Conservation (phyloP, 2,113 vertebrate genomes). For the Uria lomvia region DNA sequence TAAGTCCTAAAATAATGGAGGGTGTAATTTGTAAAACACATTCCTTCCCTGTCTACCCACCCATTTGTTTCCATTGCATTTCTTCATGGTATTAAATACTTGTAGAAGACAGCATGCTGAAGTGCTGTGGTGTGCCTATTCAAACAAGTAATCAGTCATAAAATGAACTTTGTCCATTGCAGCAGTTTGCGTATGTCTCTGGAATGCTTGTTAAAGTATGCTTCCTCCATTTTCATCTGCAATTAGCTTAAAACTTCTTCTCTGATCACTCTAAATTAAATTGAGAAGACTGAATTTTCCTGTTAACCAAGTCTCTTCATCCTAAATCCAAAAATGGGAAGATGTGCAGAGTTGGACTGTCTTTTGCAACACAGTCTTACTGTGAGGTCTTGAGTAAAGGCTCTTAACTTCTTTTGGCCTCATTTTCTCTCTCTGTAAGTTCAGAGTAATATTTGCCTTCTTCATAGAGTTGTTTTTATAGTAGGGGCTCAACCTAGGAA, state of each 20-base stretch:
- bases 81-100: not conserved
- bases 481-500: not conserved
- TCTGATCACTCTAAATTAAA: not conserved
- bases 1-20: not conserved
- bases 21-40: not conserved
- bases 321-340: not conserved
- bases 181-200: not conserved
- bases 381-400: not conserved
- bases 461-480: not conserved
- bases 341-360: not conserved
- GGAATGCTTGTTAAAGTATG: not conserved
- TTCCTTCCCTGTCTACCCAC: not conserved
- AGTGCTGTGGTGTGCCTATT: not conserved
- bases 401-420: not conserved
- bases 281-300: not conserved
- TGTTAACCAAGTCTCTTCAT: not conserved
- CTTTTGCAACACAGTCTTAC: not conserved
- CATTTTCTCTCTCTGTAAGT: not conserved
- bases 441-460: not conserved
- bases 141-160: not conserved
- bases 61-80: slow-evolving; percentile 1
- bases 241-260: not conserved
- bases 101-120: not conserved
- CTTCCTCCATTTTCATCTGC: not conserved
- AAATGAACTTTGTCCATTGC: not conserved